A percentile compares a stretch with the other conserved stretches of the same genome.
Evolutionary conservation across 2,888 invertebrate genomes (phyloP).

Genomic region (Hipparchia semele): DNA sequence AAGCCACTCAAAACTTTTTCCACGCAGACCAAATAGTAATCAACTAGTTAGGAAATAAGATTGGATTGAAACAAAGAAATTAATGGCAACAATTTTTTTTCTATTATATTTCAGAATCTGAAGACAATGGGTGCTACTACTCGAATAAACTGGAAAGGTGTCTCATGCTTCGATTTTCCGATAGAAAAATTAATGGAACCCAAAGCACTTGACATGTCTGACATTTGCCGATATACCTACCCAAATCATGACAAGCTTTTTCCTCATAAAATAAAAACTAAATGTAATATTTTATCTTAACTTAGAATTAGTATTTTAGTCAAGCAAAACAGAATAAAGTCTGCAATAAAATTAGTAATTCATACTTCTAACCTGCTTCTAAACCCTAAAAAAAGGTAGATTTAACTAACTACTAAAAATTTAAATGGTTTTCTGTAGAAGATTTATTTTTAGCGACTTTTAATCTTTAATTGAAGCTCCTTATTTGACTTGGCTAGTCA

Average conservation of each 20-base stretch:
- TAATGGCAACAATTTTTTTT: no score
- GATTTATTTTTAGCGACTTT: no score
- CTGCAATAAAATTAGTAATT: neutral
- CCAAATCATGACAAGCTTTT: neutral
- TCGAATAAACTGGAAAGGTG: constrained; percentile 75
- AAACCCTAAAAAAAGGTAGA: neutral
- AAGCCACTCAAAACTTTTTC: no score
- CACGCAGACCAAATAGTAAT: no score
- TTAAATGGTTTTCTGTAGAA: no score
- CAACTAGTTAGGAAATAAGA: no score
- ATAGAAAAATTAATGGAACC: constrained; percentile 52
- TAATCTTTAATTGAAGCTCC: no score
- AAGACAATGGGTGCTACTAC: constrained; percentile 77
- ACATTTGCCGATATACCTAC: neutral
- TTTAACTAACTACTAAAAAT: no score
- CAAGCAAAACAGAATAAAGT: neutral
- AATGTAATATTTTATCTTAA: neutral
- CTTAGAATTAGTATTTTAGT: neutral
- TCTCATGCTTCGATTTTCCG: constrained; percentile 69
- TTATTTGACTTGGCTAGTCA: no score
- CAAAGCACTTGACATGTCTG: constrained; percentile 6
- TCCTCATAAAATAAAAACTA: neutral
- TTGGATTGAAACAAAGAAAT: no score
- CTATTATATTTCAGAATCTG: constrained; percentile 60
- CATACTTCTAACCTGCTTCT: neutral